Evolutionary conservation across 2,888 invertebrate species (phyloP), one percentile per base, ranked within the genome.

Genomic region (Tetragonula carbonaria): DNA sequence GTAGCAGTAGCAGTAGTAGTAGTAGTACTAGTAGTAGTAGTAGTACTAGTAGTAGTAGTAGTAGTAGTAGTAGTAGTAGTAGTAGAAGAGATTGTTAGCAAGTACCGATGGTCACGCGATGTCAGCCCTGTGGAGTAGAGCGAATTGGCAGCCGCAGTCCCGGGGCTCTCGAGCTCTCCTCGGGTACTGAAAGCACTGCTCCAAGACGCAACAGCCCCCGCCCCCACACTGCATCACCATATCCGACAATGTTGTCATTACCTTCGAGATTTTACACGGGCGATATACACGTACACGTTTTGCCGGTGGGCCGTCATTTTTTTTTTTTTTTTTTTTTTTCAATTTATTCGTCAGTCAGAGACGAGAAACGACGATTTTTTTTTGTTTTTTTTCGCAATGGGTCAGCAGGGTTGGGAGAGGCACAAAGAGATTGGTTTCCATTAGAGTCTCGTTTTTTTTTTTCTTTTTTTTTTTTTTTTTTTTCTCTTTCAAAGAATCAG

Each of bases 91-190:
- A 89, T 74, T 86, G 63, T 82, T 82, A 82, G 84, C 79, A 88
- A 92, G 92, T 94, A 94, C 94, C 94, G 93, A 93, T 94, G 92
- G 94, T 94, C 94, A 94, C 93, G 94, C 96, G 95, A 96, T 96
- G 94, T 97, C 97, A 92, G 96, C 98, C 94, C 98, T 97, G 95
- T 98, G 98, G 94, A 98, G 96, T 94, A 98, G 96, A 93, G 98
- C 98, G 95, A 98, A 98, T 95, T 98, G 97, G 96, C 98, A 98
- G 95, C 97, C 97, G 95, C 98, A 98, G 95, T 98, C 98, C 94
- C 98, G 97, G 91, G 97, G 96, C 90, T 96, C 96, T 91, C 96
- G 95, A 95, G 96, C 96, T 94, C 97, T 96, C 93, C 97, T 96
- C 91, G 97, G 97, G 95, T 97, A 97, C 95, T 97, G 97, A 96